Percentiles rank a stretch among this genome's conserved stretches.
Evolutionary conservation across 2,888 invertebrate genomes (phyloP).

Genomic region (Drosophila nr. perissopoda): DNA sequence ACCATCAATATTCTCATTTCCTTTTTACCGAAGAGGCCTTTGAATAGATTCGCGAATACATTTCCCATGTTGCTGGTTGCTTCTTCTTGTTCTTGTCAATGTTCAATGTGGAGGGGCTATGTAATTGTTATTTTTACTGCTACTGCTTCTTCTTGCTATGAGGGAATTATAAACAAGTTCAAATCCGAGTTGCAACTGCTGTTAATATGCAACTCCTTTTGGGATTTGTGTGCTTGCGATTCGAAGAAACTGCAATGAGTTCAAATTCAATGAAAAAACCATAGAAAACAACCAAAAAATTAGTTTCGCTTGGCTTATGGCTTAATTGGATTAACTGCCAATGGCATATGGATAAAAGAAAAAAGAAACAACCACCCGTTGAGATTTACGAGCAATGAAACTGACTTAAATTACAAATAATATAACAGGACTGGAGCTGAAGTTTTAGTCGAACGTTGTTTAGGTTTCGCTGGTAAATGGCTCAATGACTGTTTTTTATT

Average conservation of each 20-base stretch:
- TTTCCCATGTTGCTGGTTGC: conserved; percentile 93
- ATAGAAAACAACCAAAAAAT: conserved; percentile 7
- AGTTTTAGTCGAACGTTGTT: conserved; percentile 51
- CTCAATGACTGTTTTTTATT: conserved; percentile 42
- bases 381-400: conserved; percentile 12
- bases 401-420: conserved; percentile 25
- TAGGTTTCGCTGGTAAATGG: conserved; percentile 28
- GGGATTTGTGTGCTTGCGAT: conserved; percentile 59
- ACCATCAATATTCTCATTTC: conserved; percentile 99
- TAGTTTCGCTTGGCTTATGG: conserved; percentile 9
- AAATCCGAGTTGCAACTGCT: conserved; percentile 75
- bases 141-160: conserved; percentile 42
- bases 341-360: conserved; percentile 23
- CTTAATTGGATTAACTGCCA: conserved; percentile 24
- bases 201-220: conserved; percentile 55
- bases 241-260: conserved; percentile 64
- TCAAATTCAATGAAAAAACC: conserved; percentile 3
- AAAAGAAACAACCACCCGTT: conserved; percentile 20
- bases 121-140: conserved; percentile 35
- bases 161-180: conserved; percentile 69
- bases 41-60: conserved; percentile 98
- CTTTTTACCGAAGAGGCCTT: conserved; percentile 99
- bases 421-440: conserved; percentile 29
- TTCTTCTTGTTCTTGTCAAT: conserved; percentile 33
- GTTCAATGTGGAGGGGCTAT: conserved; percentile 44